Conservation (phyloP, 2,797 vertebrate species). For the Cephalopachus bancanus region DNA sequence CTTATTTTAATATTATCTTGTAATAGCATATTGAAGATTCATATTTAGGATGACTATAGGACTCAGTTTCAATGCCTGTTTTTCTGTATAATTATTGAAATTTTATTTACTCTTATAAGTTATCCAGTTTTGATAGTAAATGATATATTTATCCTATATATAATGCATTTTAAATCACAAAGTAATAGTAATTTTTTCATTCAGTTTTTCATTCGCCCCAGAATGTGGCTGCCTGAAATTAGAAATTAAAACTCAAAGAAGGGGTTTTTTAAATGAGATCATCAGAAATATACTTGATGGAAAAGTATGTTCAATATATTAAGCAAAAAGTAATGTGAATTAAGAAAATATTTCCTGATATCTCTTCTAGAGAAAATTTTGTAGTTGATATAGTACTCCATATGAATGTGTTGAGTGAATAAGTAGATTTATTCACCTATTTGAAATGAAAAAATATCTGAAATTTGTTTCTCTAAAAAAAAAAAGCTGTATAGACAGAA, state of each 20-base stretch:
- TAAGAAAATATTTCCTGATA: constrained; percentile 5
- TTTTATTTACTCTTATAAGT: neutral
- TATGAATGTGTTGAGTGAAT: neutral
- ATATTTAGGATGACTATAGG: neutral
- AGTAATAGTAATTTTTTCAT: neutral
- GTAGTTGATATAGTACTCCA: neutral
- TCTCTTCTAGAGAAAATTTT: constrained; percentile 5
- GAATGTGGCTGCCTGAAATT: constrained; percentile 39
- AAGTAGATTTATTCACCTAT: constrained; percentile 43
- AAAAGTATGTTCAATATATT: neutral
- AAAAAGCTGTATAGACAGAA: neutral
- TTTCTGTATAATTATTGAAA: constrained; percentile 32
- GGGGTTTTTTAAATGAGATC: neutral
- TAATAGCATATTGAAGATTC: neutral
- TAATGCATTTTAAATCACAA: constrained; percentile 9
- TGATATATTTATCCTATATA: neutral
- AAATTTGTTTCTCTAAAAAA: neutral
- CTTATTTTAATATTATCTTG: neutral
- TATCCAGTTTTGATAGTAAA: neutral
- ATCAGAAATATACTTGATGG: neutral
- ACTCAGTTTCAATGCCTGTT: neutral
- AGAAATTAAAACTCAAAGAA: constrained; percentile 58
- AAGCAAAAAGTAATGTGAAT: constrained; percentile 38
- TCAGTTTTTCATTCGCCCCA: constrained; percentile 13
- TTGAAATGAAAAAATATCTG: constrained; percentile 17